phyloP scores from a whole-genome alignment of 2,888 invertebrate species.

The Apodemia zela region DNA sequence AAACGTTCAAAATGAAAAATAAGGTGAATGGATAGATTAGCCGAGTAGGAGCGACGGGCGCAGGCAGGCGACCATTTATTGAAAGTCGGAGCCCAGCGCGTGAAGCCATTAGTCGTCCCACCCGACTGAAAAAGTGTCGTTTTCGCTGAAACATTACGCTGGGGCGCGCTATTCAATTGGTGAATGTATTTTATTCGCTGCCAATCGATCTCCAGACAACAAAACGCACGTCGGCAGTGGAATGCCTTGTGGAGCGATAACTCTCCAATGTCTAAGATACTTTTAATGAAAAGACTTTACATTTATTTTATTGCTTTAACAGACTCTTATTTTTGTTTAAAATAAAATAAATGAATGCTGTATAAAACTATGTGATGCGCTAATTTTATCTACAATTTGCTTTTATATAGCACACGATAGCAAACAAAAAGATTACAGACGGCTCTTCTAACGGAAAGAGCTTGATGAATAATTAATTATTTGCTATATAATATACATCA shows the following conservation, averaged over 20 bases:
- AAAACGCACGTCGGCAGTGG: constrained; percentile 69
- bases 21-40: constrained; percentile 50
- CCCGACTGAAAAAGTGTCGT: constrained; percentile 72
- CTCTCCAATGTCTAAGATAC: constrained; percentile 68
- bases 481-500: no score
- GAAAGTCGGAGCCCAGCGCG: constrained; percentile 68
- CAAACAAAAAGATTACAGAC: no score
- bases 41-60: constrained; percentile 42
- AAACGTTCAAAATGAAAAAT: constrained; percentile 32
- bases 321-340: neutral
- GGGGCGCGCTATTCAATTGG: constrained; percentile 69
- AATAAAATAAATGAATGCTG: neutral
- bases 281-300: constrained; percentile 64
- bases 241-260: constrained; percentile 73
- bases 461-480: no score
- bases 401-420: no score
- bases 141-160: constrained; percentile 69
- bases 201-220: constrained; percentile 75
- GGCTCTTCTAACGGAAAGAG: no score
- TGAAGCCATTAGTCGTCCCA: constrained; percentile 67
- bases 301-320: constrained; percentile 52
- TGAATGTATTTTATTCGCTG: constrained; percentile 73
- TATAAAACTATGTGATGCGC: no score
- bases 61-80: constrained; percentile 53
- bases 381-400: no score